phyloP scores from a whole-genome alignment of 2,113 vertebrate genomes.

The Ascaphus truei region DNA sequence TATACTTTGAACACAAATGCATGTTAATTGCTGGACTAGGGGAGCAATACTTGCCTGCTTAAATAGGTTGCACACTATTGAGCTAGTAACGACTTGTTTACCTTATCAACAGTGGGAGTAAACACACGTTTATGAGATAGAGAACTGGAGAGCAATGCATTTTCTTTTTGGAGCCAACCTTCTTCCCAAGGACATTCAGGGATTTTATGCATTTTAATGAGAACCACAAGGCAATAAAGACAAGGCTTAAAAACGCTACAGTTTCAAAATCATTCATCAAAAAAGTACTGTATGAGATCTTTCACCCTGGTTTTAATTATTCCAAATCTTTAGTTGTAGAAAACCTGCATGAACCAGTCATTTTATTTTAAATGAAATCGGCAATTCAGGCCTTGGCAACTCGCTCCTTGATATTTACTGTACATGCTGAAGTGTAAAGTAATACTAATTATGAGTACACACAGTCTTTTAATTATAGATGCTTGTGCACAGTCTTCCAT shows the following conservation, averaged over 20 bases:
- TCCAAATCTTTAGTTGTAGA: too few relatives aligned
- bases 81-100: neutral
- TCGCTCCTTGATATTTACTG: too few relatives aligned
- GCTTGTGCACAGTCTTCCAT: too few relatives aligned
- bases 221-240: neutral
- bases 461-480: too few relatives aligned
- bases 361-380: too few relatives aligned
- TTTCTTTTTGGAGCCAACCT: neutral
- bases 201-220: neutral
- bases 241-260: neutral
- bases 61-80: conserved; percentile 3
- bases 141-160: neutral
- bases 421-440: too few relatives aligned
- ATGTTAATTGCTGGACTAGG: neutral
- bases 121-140: neutral
- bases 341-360: too few relatives aligned
- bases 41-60: neutral
- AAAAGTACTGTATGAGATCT: too few relatives aligned
- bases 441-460: too few relatives aligned
- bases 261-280: too few relatives aligned
- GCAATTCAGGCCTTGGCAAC: too few relatives aligned
- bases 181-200: neutral
- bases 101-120: neutral
- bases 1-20: neutral
- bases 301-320: too few relatives aligned